phyloP scores from a whole-genome alignment of 2,888 invertebrate species.

The Subacronicta megacephala region DNA sequence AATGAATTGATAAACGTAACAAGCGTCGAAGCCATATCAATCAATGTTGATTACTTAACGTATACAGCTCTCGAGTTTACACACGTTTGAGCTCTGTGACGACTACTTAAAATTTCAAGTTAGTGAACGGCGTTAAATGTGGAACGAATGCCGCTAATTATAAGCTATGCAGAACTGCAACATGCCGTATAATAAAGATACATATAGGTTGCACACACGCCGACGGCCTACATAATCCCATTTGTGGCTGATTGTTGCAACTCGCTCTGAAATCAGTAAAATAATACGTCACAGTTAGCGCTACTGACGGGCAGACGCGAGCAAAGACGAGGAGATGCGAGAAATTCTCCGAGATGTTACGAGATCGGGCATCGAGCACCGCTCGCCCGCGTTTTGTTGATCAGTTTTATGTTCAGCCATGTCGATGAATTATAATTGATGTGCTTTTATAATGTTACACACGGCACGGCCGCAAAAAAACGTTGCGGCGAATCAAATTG shows the following conservation, averaged over 20 bases:
- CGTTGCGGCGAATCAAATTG: conserved; percentile 36
- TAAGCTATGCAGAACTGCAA: conserved; percentile 45
- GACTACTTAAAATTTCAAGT: conserved; percentile 43
- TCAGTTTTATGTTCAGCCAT: conserved; percentile 43
- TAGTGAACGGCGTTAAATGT: conserved; percentile 44
- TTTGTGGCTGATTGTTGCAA: conserved; percentile 55
- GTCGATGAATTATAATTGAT: conserved; percentile 52
- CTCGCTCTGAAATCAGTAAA: conserved; percentile 53
- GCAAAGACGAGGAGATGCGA: conserved; percentile 19
- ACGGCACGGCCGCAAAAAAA: conserved; percentile 15
- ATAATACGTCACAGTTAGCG: conserved; percentile 37
- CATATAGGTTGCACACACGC: conserved; percentile 35
- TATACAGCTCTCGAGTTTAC: conserved; percentile 25
- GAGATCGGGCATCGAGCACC: conserved; percentile 13
- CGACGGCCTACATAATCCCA: conserved; percentile 49
- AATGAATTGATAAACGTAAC: conserved; percentile 28
- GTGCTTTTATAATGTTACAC: conserved; percentile 42
- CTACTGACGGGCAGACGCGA: conserved; percentile 8
- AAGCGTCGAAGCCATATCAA: conserved; percentile 31
- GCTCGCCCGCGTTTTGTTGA: conserved; percentile 33
- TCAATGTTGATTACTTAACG: conserved; percentile 37
- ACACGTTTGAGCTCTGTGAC: conserved; percentile 26
- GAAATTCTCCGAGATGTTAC: conserved; percentile 22
- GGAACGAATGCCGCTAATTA: conserved; percentile 44
- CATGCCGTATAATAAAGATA: conserved; percentile 43